Percentiles rank a stretch among this genome's conserved stretches.
These are phyloP conservation scores for Sarcophaga caerulescens DNA, from an alignment of 2,888 invertebrate species.

Conservation along the genomic window DNA sequence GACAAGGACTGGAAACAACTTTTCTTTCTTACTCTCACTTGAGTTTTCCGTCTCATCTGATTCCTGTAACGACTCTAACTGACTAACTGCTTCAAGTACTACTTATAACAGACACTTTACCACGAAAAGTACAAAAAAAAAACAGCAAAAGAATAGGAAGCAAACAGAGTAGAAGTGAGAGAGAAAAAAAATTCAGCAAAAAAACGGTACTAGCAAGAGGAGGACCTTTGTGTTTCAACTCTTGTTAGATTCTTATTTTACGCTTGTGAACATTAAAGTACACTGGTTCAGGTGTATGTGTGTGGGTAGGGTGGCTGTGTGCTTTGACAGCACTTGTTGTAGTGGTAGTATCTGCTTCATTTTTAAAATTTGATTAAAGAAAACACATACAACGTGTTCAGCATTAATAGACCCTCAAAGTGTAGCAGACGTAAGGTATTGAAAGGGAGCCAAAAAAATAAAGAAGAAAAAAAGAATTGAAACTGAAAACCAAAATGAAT, in stretches of 20 bases:
- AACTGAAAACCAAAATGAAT: background rate
- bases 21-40: background rate
- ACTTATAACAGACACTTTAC: constrained; percentile 62
- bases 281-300: background rate
- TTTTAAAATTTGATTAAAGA: constrained; percentile 65
- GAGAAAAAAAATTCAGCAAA: background rate
- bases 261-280: constrained; percentile 36
- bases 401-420: constrained; percentile 28
- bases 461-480: background rate
- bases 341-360: constrained; percentile 47
- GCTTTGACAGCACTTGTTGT: constrained; percentile 9
- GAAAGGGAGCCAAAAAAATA: no score
- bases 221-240: constrained; percentile 30
- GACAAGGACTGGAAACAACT: background rate
- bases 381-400: constrained; percentile 41
- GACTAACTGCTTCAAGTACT: constrained; percentile 55
- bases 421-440: background rate
- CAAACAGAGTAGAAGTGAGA: background rate
- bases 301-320: constrained; percentile 3
- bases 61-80: constrained; percentile 46
- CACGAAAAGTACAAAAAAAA: constrained; percentile 12
- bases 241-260: constrained; percentile 38
- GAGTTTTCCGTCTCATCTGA: constrained; percentile 53
- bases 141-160: background rate
- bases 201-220: background rate